phyloP scores from a whole-genome alignment of 2,888 invertebrate species.

The Hirudinaria manillensis region DNA sequence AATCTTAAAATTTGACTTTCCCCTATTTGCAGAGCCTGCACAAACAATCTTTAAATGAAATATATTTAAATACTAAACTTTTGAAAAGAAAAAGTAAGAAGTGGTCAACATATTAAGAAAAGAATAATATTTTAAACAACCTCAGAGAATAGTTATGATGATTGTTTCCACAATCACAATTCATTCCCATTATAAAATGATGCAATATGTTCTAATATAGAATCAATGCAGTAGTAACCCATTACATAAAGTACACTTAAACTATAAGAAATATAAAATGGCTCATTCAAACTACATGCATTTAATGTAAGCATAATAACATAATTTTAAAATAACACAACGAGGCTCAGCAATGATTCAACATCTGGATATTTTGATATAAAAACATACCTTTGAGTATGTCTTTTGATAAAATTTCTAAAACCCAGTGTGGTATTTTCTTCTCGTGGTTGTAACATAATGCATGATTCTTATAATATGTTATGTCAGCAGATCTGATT shows the following conservation, averaged over 20 bases:
- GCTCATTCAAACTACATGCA: too few relatives aligned
- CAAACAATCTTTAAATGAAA: neutral
- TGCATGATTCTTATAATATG: slow-evolving; percentile 45
- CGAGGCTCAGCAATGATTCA: neutral
- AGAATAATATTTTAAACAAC: too few relatives aligned
- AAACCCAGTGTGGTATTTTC: slow-evolving; percentile 50
- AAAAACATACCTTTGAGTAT: slow-evolving; percentile 41
- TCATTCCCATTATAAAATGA: too few relatives aligned
- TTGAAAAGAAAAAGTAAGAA: too few relatives aligned
- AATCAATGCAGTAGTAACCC: too few relatives aligned
- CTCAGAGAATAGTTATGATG: neutral
- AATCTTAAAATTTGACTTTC: slow-evolving; percentile 44
- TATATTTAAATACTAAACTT: neutral
- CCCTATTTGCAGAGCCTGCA: slow-evolving; percentile 45
- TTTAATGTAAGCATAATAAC: too few relatives aligned
- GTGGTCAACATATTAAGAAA: too few relatives aligned
- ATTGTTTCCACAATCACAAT: too few relatives aligned
- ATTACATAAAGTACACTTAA: too few relatives aligned
- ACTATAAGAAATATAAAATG: too few relatives aligned
- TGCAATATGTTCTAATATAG: too few relatives aligned
- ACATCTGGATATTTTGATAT: neutral
- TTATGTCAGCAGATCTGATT: slow-evolving; percentile 39
- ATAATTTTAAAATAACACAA: too few relatives aligned
- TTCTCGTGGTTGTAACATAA: slow-evolving; percentile 47
- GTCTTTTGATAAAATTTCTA: slow-evolving; percentile 44